These are phyloP conservation scores for Isotomurus palustris DNA, from an alignment of 2,888 invertebrate species.

Conservation along the genomic window DNA sequence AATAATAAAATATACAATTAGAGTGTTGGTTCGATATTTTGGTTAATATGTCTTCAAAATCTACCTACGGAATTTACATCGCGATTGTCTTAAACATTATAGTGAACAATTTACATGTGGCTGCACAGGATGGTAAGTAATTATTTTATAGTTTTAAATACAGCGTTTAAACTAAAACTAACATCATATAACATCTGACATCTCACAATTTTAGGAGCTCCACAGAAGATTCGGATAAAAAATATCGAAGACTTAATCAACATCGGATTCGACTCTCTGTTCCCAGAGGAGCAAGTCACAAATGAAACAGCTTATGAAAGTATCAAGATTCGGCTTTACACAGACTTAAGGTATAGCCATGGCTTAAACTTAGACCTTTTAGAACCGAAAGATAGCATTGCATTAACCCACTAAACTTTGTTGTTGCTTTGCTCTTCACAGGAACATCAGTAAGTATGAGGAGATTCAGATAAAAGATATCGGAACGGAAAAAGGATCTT, in stretches of 20 bases:
- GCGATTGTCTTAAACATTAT: too few species aligned
- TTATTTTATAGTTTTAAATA: too few species aligned
- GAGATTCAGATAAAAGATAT: constrained; percentile 19
- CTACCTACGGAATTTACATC: too few species aligned
- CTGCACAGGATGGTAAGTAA: too few species aligned
- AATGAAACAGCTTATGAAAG: constrained; percentile 26
- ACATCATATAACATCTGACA: too few species aligned
- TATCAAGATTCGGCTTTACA: constrained; percentile 28
- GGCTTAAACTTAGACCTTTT: not conserved
- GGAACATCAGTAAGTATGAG: constrained; percentile 31
- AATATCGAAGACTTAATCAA: constrained; percentile 31
- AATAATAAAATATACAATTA: too few species aligned
- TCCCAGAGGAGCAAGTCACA: constrained; percentile 28
- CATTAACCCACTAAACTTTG: not conserved
- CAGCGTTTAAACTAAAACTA: too few species aligned
- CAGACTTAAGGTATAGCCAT: constrained; percentile 24
- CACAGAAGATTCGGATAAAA: constrained; percentile 22
- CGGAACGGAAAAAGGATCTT: constrained; percentile 18
- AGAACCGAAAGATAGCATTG: too few species aligned
- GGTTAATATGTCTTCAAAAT: too few species aligned
- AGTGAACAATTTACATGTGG: too few species aligned
- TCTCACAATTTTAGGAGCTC: not conserved
- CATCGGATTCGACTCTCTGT: constrained; percentile 32
- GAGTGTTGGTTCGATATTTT: too few species aligned
- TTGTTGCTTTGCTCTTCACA: constrained; percentile 1